Base-by-base conservation (phyloP, 37 sponge, comb jelly and placozoan genomes). In the Mnemiopsis leidyi region DNA sequence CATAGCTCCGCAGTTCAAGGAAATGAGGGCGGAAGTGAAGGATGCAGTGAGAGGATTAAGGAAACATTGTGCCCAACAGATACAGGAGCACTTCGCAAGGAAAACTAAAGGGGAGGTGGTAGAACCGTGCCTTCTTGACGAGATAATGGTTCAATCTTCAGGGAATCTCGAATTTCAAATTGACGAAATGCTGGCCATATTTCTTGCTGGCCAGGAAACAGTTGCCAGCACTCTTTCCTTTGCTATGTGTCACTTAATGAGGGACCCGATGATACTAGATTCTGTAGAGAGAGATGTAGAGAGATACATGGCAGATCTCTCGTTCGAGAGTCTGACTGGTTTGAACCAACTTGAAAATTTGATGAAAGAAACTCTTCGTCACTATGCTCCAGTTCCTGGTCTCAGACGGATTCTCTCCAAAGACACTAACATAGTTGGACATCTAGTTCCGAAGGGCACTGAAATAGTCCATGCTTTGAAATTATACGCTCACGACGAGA, bases 161-260 rank as follows among this genome's bases (percentile, higher is more conserved):
- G 36, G 29, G 20, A 23, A 35, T 23, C 33, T 13, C 0, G 82
- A 79, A 31, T 18, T 3, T 33, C 82, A 35, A 9, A 35, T 79
- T 23, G 82, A 79, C 21, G 82, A 79, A 35, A 79, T 79, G 82
- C 36, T 79, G 34, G 7, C 82, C 36, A 31, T 79, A 36, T 79
- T 79, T 33, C 20, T 79, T 2, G 82, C 82, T 36, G 82, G 82
- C 23, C 82, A 79, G 82, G 82, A 79, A 29, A 79, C 82, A 9
- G 37, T 79, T 9, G 82, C 82, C 36, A 34, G 32, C 82, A 29
- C 29, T 23, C 2, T 33, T 5, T 29, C 82, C 36, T 79, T 79
- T 36, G 82, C 82, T 1, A 32, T 79, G 29, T 32, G 82, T 79
- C 82, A 79, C 82, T 9, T 79, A 36, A 35, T 35, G 37, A 79